Percentiles rank a stretch among this genome's conserved stretches.
phyloP scores from a whole-genome alignment of 1,140 invertebrate species.

The Polypedilum vanderplanki region DNA sequence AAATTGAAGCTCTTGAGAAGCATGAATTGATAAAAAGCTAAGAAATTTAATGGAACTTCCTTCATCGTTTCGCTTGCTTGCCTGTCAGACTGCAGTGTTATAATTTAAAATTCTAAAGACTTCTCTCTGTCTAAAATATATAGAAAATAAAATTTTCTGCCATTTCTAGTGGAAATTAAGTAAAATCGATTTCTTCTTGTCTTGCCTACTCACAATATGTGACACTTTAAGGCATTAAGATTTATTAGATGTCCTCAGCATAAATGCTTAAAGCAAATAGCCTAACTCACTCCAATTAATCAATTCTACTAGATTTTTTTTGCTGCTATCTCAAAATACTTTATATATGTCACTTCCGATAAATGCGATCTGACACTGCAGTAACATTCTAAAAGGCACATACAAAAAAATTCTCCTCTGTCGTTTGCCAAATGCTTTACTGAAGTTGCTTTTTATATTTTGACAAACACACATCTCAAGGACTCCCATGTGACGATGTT shows the following conservation, averaged over 20 bases:
- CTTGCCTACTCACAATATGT: neutral
- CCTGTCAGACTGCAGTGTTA: neutral
- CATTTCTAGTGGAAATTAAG: neutral
- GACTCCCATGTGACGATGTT: neutral
- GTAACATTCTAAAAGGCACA: too few species aligned
- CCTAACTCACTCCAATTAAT: too few species aligned
- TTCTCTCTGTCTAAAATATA: neutral
- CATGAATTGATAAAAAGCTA: neutral
- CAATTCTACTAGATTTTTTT: too few species aligned
- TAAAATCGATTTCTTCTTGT: neutral
- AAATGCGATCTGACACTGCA: too few species aligned
- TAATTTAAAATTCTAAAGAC: neutral
- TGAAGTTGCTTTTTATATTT: neutral
- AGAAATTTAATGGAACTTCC: neutral
- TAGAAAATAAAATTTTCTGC: neutral
- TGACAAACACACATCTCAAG: conserved; percentile 6
- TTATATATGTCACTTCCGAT: too few species aligned
- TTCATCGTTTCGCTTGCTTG: neutral
- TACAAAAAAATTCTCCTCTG: neutral
- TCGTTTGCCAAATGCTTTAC: neutral
- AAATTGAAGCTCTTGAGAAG: neutral
- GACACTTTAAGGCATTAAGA: neutral
- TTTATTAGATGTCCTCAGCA: neutral
- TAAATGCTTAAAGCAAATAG: too few species aligned
- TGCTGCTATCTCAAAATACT: too few species aligned